Evolutionary conservation across 1,140 invertebrate genomes (phyloP), one percentile per base, ranked within the genome.

Genomic region (Colletes gigas): DNA sequence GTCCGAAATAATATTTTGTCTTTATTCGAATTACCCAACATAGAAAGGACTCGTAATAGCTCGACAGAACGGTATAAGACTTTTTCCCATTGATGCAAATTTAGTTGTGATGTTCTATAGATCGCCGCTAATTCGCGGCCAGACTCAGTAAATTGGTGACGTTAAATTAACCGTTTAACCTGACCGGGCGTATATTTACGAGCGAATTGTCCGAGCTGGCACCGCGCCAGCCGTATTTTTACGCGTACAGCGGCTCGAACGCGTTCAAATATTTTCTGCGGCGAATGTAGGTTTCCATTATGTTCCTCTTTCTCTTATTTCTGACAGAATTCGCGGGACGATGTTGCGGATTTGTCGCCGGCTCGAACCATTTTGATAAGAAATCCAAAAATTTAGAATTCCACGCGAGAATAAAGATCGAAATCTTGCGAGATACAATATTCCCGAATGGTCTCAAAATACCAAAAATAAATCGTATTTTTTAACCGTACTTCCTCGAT

Each of bases 141-240:
- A 1, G 44, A 4, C 44, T 19, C 44, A 19, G n/a, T 21, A 54
- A 68, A 68, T 57, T 30, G 73, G 50, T n/a, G 17, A 69, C 54
- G 75, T 69, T 70, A 59, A 77, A 77, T 70, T n/a, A 78, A 71
- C 55, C 44, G 14, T 39, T 60, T 52, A 62, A 62, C 30, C 30
- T 2, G 17, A 44, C 44, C 14, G 21, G 19, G 5, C 55, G 75
- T 59, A 50, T 67, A 70, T 62, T 69, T 59, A 15, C 44, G 55
- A 12, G 75, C 41, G 15, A 60, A 70, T 70, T 60, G 75, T 60
- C 14, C 54, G 3, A 1, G 0, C 8, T 77, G 75, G 75, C 75
- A 0, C 1, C 15, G 4, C 0, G 66, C 75, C 73, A 75, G 14
- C 10, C 9, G 21, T 14, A 50, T 41, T 77, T 70, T 70, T 77